phyloP scores from a whole-genome alignment of 1,140 invertebrate genomes.

The Diachasma alloeum region DNA sequence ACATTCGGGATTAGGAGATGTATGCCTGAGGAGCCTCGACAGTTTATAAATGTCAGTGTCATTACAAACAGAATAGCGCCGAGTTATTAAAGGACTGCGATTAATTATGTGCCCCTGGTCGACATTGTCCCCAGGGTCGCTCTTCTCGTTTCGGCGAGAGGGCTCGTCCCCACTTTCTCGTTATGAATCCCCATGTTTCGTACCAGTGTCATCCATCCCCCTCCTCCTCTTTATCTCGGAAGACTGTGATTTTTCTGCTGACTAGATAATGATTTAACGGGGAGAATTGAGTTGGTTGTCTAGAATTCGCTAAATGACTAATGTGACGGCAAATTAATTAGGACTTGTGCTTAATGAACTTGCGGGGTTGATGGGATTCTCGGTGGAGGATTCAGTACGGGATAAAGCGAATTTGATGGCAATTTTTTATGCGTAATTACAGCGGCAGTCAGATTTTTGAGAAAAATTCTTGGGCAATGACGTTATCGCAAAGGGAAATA shows the following conservation, averaged over 20 bases:
- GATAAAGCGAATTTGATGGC: no score
- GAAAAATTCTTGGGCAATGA: no score
- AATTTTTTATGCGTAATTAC: no score
- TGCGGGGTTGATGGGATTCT: neutral
- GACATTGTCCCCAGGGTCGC: conserved; percentile 27
- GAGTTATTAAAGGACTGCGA: conserved; percentile 58
- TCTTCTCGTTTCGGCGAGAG: conserved; percentile 11
- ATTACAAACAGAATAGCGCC: conserved; percentile 44
- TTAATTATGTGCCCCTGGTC: conserved; percentile 56
- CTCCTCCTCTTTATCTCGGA: neutral
- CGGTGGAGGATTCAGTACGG: no score
- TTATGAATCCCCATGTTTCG: conserved; percentile 31
- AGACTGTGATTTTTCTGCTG: conserved; percentile 45
- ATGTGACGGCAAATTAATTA: conserved; percentile 40
- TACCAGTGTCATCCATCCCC: neutral
- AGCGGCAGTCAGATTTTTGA: no score
- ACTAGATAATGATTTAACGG: conserved; percentile 49
- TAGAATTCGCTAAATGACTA: conserved; percentile 39
- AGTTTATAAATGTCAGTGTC: conserved; percentile 54
- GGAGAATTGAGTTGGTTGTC: conserved; percentile 39
- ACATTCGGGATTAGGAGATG: conserved; percentile 51
- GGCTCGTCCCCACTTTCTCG: conserved; percentile 30
- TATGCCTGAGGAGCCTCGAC: conserved; percentile 54
- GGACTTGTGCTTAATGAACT: conserved; percentile 14
- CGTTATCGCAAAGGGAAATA: no score